Evolutionary conservation across 2,888 invertebrate genomes (phyloP).

Genomic region (Cheilosia soror): DNA sequence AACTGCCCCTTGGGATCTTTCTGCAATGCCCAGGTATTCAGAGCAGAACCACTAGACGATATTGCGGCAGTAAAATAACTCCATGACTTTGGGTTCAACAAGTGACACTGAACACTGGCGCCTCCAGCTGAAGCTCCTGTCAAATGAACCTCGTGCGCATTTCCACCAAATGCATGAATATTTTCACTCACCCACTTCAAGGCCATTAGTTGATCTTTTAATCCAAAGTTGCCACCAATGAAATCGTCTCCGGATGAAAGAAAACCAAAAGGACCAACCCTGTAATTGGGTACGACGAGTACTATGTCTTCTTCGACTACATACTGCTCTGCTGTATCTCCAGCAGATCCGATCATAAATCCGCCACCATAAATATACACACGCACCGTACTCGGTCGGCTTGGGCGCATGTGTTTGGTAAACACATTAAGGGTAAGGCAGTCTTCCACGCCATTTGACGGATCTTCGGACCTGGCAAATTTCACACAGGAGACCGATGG

Average conservation of each 20-base stretch:
- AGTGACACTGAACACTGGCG: slow-evolving; percentile 90
- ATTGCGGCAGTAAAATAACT: slow-evolving; percentile 66
- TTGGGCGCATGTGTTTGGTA: slow-evolving; percentile 84
- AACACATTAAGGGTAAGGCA: slow-evolving; percentile 88
- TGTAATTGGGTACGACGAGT: slow-evolving; percentile 88
- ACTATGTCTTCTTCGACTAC: slow-evolving; percentile 87
- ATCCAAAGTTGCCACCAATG: slow-evolving; percentile 89
- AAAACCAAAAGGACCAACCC: slow-evolving; percentile 90
- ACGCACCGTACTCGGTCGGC: slow-evolving; percentile 86
- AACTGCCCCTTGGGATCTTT: slow-evolving; percentile 85
- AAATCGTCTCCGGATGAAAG: slow-evolving; percentile 89
- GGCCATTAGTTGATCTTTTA: slow-evolving; percentile 90
- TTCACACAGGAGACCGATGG: slow-evolving; percentile 86
- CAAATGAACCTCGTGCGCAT: slow-evolving; percentile 88
- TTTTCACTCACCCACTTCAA: slow-evolving; percentile 89
- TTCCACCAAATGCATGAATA: slow-evolving; percentile 89
- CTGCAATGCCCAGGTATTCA: slow-evolving; percentile 87
- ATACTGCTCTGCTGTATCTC: slow-evolving; percentile 84
- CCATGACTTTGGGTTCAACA: slow-evolving; percentile 85
- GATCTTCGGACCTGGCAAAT: slow-evolving; percentile 77
- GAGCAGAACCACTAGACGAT: slow-evolving; percentile 88
- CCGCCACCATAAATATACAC: slow-evolving; percentile 88
- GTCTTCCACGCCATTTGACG: slow-evolving; percentile 87
- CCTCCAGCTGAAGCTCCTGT: slow-evolving; percentile 90
- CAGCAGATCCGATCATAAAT: slow-evolving; percentile 87